These are phyloP conservation scores for Nomada ferruginata DNA, from an alignment of 2,888 invertebrate genomes.

Conservation along the genomic window DNA sequence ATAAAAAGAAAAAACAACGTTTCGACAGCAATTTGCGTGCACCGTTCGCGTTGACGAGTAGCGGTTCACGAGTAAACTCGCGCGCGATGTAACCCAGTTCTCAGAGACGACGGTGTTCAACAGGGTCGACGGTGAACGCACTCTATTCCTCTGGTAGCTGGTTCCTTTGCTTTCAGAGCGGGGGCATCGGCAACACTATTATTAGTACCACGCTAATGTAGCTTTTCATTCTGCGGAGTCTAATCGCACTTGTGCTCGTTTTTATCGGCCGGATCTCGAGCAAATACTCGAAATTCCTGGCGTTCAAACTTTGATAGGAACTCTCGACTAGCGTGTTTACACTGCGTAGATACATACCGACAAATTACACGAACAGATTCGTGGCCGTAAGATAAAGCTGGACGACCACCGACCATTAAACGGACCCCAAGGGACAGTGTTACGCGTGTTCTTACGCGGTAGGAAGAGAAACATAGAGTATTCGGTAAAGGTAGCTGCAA, in stretches of 20 bases:
- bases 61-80: constrained; percentile 54
- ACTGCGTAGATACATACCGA: background rate
- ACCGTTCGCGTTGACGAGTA: constrained; percentile 30
- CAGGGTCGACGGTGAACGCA: constrained; percentile 68
- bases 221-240: constrained; percentile 9
- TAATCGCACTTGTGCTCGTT: constrained; percentile 10
- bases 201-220: constrained; percentile 51
- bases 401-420: constrained; percentile 28
- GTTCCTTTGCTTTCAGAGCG: constrained; percentile 43
- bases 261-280: constrained; percentile 30
- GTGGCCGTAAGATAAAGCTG: constrained; percentile 21
- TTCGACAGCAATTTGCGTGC: constrained; percentile 42
- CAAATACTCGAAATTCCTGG: constrained; percentile 38
- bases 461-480: constrained; percentile 14
- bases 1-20: background rate
- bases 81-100: constrained; percentile 66
- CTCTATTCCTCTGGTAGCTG: constrained; percentile 52
- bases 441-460: constrained; percentile 56
- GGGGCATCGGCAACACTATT: constrained; percentile 61
- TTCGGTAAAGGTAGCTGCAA: constrained; percentile 38
- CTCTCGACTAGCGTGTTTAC: background rate
- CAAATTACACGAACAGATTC: constrained; percentile 9
- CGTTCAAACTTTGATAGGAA: constrained; percentile 24
- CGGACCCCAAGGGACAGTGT: constrained; percentile 24
- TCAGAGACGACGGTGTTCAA: constrained; percentile 56